Percentiles rank a stretch among this genome's conserved stretches.
These are phyloP conservation scores for Limonius californicus DNA, from an alignment of 1,140 invertebrate genomes.

Conservation along the genomic window DNA sequence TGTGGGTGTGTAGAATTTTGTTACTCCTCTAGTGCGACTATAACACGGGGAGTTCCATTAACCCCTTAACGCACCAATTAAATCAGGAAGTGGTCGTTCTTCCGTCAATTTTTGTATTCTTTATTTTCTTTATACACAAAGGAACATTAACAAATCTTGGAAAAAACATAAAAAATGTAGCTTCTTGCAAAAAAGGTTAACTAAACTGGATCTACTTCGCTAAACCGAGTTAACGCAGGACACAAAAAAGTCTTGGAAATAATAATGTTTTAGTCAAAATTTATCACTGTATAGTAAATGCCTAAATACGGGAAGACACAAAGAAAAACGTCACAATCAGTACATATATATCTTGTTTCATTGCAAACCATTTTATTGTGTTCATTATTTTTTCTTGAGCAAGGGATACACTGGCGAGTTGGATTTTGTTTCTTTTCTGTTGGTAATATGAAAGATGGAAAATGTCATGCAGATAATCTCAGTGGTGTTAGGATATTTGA, in stretches of 20 bases:
- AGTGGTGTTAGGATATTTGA: constrained; percentile 17
- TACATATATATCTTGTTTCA: not conserved
- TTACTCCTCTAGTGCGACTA: too few relatives aligned
- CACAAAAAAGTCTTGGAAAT: not conserved
- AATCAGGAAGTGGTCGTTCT: too few relatives aligned
- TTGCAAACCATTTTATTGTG: not conserved
- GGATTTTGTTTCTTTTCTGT: not conserved
- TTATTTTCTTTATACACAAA: too few relatives aligned
- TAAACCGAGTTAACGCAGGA: not conserved
- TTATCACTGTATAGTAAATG: not conserved
- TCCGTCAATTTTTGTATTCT: too few relatives aligned
- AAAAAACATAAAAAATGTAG: too few relatives aligned
- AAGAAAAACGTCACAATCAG: too few relatives aligned
- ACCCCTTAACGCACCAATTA: too few relatives aligned
- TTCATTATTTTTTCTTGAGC: not conserved
- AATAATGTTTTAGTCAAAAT: constrained; percentile 5
- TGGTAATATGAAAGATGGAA: not conserved
- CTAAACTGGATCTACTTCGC: not conserved
- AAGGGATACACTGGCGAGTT: not conserved
- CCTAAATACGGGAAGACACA: not conserved
- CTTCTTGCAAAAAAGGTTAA: not conserved
- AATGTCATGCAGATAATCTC: constrained; percentile 25
- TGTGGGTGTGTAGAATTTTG: too few relatives aligned
- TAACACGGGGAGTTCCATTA: too few relatives aligned
- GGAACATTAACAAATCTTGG: too few relatives aligned